These are phyloP conservation scores for Trachemys scripta DNA, from an alignment of 2,113 vertebrate genomes.

Conservation along the genomic window DNA sequence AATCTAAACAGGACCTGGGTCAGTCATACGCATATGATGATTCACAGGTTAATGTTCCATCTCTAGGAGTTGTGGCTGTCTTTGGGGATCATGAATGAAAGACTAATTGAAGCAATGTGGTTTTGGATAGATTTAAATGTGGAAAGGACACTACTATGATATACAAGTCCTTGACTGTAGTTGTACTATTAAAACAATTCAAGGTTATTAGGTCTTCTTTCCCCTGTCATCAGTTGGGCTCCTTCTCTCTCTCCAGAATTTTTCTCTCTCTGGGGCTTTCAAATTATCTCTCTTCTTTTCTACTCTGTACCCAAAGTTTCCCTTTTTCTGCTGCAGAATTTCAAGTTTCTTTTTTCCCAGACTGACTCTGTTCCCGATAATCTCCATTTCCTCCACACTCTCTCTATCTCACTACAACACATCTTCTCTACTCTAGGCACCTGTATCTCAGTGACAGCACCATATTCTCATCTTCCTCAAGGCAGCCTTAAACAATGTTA, in stretches of 20 bases:
- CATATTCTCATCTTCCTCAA: background rate
- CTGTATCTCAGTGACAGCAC: fast-evolving
- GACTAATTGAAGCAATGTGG: background rate
- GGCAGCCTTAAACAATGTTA: background rate
- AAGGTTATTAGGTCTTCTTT: background rate
- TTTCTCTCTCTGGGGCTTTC: background rate
- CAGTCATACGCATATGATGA: fast-evolving
- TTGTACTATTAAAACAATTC: fast-evolving
- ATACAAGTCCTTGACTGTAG: background rate
- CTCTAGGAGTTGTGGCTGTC: background rate
- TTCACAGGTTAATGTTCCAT: background rate
- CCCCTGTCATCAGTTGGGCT: background rate
- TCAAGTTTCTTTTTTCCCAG: background rate
- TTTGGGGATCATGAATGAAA: background rate
- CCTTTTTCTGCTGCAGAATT: background rate
- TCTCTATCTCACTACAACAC: too few species aligned
- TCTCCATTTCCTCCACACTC: background rate
- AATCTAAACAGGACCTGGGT: background rate
- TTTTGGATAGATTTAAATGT: background rate
- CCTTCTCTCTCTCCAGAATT: background rate
- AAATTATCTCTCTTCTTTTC: background rate
- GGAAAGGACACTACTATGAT: background rate
- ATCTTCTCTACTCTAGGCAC: background rate
- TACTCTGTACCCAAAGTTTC: background rate
- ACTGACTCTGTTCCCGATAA: background rate